A percentile compares a stretch with the other conserved stretches of the same genome.
Evolutionary conservation across 2,888 invertebrate genomes (phyloP).

Genomic region (Stegophylla sp.): DNA sequence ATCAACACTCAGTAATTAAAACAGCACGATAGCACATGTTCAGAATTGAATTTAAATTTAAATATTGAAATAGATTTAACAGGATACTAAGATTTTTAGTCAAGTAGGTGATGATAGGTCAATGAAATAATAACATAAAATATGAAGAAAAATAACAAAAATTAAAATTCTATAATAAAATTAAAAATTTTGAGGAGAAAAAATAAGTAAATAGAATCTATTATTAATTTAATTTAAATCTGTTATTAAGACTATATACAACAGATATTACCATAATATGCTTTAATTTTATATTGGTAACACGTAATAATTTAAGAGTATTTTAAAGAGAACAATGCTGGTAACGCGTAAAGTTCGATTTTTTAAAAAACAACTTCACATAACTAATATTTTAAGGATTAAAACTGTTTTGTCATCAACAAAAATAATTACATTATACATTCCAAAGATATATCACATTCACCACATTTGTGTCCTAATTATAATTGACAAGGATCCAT

Average conservation of each 20-base stretch:
- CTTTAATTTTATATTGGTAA: conserved; percentile 58
- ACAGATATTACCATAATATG: conserved; percentile 33
- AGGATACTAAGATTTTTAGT: background rate
- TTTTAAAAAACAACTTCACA: conserved; percentile 18
- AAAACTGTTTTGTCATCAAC: conserved; percentile 26
- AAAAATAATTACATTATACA: conserved; percentile 42
- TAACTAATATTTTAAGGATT: conserved; percentile 18
- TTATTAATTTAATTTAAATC: conserved; percentile 34
- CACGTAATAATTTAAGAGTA: conserved; percentile 38
- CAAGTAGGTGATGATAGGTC: background rate
- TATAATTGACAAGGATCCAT: conserved; percentile 37
- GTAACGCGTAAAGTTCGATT: conserved; percentile 39
- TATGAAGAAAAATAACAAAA: conserved; percentile 55
- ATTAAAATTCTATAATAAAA: conserved; percentile 52
- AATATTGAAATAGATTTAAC: background rate
- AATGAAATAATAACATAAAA: conserved; percentile 43
- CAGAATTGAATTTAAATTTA: background rate
- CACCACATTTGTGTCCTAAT: conserved; percentile 26
- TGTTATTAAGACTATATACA: conserved; percentile 39
- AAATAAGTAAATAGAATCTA: conserved; percentile 29
- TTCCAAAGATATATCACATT: conserved; percentile 26
- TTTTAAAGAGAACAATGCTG: conserved; percentile 46
- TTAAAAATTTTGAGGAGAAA: conserved; percentile 22
- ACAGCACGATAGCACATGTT: background rate
- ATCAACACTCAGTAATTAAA: background rate